Evolutionary conservation across 2,888 invertebrate species (phyloP), one percentile per base, ranked within the genome.

Genomic region (Idaea aversata): DNA sequence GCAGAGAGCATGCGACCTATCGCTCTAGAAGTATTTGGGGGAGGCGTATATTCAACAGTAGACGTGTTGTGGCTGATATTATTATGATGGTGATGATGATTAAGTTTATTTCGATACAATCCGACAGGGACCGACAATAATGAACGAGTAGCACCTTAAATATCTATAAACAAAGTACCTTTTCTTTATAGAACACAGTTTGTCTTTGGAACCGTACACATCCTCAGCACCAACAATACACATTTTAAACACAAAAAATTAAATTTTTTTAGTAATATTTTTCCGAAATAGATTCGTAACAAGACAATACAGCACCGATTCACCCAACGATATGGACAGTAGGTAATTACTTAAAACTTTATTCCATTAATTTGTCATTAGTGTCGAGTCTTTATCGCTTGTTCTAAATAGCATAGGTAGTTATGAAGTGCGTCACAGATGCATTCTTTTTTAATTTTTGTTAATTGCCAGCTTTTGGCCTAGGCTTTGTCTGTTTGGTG

Each of bases 301-400:
- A 77, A 78, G 81, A 77, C 84, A 75, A 72, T 75, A 65, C 79
- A 67, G 72, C 66, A 65, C 70, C 69, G 72, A 72, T 70, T 69
- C 75, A 78, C 76, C 62, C 63, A 78, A 75, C 76, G 71, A 67
- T 84, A 71, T 86, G 85, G 69, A 72, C 64, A 65, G 69, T 78
- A 77, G 65, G 69, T 78, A 77, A 84, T 83, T 80, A 82, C 71
- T 73, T 25, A 77, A 78, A 80, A 74, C 67, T 77, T 77, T 79
- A 84, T 76, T 75, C 82, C 81, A 90, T 91, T 90, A 88, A 88
- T 87, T 85, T 82, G 75, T 86, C 87, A 86, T 91, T 91, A 91
- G 73, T 70, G 74, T 72, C 72, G 73, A 74, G 78, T 59, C 78
- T 75, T 86, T 86, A 87, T 86, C 86, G 71, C 65, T 74, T 82